phyloP scores from a whole-genome alignment of 2,797 vertebrate species.

The Aselliscus stoliczkanus region DNA sequence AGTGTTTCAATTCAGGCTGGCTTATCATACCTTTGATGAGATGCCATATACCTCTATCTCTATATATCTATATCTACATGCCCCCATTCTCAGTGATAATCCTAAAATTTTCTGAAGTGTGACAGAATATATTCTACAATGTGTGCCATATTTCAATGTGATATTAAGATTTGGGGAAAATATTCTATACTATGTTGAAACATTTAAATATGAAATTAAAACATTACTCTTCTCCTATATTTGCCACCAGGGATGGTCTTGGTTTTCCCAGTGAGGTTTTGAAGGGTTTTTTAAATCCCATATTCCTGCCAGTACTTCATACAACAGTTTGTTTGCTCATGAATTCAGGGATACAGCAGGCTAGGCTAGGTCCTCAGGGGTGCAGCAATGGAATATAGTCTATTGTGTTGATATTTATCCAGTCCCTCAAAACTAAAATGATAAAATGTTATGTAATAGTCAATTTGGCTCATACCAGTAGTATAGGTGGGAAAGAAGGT shows the following conservation, averaged over 20 bases:
- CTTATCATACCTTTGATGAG: not conserved
- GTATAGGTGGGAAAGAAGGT: not conserved
- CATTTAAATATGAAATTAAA: not conserved
- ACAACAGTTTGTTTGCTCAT: not conserved
- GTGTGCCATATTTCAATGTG: not conserved
- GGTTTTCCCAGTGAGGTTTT: not conserved
- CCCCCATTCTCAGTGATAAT: not conserved
- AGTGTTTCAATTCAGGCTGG: not conserved
- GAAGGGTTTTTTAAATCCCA: not conserved
- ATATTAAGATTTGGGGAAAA: not conserved
- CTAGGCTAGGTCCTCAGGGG: not conserved
- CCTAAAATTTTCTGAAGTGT: not conserved
- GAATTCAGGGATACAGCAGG: not conserved
- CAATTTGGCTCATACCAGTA: not conserved
- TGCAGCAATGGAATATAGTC: not conserved
- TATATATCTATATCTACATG: too few relatives aligned
- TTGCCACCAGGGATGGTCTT: not conserved
- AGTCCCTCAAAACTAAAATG: not conserved
- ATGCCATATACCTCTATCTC: not conserved
- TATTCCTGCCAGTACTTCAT: not conserved
- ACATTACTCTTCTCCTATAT: not conserved
- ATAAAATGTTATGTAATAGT: not conserved
- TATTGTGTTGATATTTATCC: not conserved
- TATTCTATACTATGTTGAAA: not conserved
- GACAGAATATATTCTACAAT: not conserved